These are phyloP conservation scores for Reinhardtius hippoglossoides DNA, from an alignment of 2,113 vertebrate genomes.

Conservation along the genomic window DNA sequence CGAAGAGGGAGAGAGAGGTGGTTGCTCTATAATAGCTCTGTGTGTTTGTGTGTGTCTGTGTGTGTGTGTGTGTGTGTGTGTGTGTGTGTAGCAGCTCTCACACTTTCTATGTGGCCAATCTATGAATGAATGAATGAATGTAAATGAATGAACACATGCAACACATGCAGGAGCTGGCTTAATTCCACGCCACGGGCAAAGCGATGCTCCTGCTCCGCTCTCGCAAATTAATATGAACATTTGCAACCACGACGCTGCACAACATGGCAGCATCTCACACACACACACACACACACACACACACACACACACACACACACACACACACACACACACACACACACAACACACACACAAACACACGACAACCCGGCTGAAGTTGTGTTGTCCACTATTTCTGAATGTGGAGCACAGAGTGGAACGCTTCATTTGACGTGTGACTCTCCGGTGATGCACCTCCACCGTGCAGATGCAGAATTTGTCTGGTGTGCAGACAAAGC, in stretches of 20 bases:
- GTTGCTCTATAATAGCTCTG: too few relatives aligned
- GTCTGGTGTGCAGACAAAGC: too few relatives aligned
- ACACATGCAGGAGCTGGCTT: constrained; percentile 12
- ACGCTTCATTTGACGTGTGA: background rate
- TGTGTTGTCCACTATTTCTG: background rate
- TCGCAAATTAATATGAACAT: constrained; percentile 20
- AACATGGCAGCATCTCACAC: too few relatives aligned
- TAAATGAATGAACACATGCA: constrained; percentile 23
- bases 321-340: background rate
- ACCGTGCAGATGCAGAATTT: too few relatives aligned
- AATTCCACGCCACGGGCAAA: background rate
- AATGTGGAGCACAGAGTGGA: too few relatives aligned
- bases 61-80: too few relatives aligned
- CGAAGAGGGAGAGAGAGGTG: constrained; percentile 27
- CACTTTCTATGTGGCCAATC: too few relatives aligned
- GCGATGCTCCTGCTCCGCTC: constrained; percentile 1
- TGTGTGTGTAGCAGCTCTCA: too few relatives aligned
- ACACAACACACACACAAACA: background rate
- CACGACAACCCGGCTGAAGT: background rate
- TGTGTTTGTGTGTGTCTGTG: too few relatives aligned
- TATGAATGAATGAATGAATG: constrained; percentile 25
- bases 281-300: background rate
- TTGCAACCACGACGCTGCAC: background rate
- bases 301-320: background rate
- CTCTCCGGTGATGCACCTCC: too few relatives aligned